Evolutionary conservation across 2,888 invertebrate species (phyloP).

Genomic region (Xylota segnis): DNA sequence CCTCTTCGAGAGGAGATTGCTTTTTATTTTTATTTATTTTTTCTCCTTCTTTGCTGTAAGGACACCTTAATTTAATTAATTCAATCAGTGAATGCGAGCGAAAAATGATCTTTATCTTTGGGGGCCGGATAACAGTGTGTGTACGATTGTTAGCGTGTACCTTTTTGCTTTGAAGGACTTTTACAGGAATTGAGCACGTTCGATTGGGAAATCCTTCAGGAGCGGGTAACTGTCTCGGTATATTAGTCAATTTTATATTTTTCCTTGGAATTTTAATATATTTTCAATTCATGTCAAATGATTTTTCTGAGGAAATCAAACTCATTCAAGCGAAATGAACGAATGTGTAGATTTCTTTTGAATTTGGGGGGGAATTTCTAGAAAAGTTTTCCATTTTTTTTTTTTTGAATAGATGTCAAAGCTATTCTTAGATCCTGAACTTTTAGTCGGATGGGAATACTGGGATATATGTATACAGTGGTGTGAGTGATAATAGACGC

Average conservation of each 20-base stretch:
- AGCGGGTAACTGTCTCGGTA: not conserved
- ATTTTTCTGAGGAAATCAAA: not conserved
- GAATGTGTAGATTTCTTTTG: not conserved
- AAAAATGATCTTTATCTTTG: not conserved
- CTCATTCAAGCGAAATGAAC: not conserved
- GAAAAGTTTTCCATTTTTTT: too few species aligned
- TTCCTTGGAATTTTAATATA: not conserved
- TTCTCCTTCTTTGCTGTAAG: not conserved
- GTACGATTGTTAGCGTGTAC: not conserved
- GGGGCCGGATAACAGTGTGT: not conserved
- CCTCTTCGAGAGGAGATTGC: not conserved
- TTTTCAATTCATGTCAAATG: constrained; percentile 5
- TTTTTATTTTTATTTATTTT: too few species aligned
- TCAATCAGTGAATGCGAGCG: not conserved
- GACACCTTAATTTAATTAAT: constrained; percentile 18
- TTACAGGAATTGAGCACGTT: constrained; percentile 11
- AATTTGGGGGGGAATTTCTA: too few species aligned
- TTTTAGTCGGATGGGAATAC: too few species aligned
- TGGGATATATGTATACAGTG: too few species aligned
- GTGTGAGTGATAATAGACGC: too few species aligned
- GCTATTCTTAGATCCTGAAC: too few species aligned
- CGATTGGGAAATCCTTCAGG: not conserved
- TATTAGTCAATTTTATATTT: constrained; percentile 4
- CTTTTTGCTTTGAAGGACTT: not conserved
- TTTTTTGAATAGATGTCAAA: too few species aligned